A percentile compares a stretch with the other conserved stretches of the same genome.
phyloP scores from a whole-genome alignment of 2,113 vertebrate genomes.

The Vulpes vulpes region DNA sequence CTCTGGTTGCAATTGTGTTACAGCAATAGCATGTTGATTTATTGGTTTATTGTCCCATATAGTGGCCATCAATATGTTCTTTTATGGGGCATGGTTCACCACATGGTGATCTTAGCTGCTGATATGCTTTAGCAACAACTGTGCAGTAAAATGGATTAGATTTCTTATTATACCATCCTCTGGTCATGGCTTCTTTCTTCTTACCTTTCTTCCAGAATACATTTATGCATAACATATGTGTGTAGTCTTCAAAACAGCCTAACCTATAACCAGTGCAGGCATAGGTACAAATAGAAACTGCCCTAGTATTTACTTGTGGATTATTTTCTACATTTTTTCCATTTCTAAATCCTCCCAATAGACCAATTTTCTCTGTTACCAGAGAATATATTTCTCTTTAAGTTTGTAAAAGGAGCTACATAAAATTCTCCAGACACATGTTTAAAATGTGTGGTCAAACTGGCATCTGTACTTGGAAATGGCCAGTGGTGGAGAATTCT shows the following conservation, averaged over 20 bases:
- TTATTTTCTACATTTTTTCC: conserved; percentile 73
- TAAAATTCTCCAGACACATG: conserved; percentile 75
- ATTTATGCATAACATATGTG: neutral
- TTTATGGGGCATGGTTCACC: neutral
- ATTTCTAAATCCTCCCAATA: conserved; percentile 65
- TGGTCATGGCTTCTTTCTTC: neutral
- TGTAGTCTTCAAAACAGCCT: conserved; percentile 1
- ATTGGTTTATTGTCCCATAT: neutral
- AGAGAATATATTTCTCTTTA: conserved; percentile 76
- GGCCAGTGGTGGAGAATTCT: conserved; percentile 68
- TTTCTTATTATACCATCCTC: neutral
- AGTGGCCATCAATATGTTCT: neutral
- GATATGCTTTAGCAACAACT: neutral
- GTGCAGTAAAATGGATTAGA: neutral
- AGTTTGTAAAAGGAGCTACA: conserved; percentile 73
- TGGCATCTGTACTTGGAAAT: conserved; percentile 78
- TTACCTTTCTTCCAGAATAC: neutral
- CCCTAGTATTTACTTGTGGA: conserved; percentile 48
- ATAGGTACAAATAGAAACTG: conserved; percentile 42
- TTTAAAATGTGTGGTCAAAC: conserved; percentile 78
- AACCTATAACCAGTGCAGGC: neutral
- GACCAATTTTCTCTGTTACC: conserved; percentile 74
- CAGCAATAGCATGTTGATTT: neutral
- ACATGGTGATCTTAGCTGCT: neutral
- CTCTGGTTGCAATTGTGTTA: neutral